phyloP scores from a whole-genome alignment of 1,140 invertebrate species.

The Pseudomyrmex pallidus region DNA sequence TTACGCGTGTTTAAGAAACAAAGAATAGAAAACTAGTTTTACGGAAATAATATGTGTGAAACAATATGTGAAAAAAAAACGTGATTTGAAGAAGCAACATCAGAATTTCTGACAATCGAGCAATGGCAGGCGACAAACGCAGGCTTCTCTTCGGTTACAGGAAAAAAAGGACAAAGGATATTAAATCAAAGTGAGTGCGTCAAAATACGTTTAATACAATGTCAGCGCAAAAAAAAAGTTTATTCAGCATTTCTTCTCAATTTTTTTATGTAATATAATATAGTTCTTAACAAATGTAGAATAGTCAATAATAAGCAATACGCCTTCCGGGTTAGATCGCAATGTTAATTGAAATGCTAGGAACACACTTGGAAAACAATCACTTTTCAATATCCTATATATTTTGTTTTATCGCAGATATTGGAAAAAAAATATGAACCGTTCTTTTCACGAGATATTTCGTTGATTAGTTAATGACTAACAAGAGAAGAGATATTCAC shows the following conservation, averaged over 20 bases:
- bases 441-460: background rate
- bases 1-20: too few relatives aligned
- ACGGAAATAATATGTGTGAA: too few relatives aligned
- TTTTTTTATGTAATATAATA: constrained; percentile 2
- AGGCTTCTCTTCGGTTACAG: too few relatives aligned
- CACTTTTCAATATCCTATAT: too few relatives aligned
- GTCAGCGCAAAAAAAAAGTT: constrained; percentile 13
- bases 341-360: constrained; percentile 14
- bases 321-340: constrained; percentile 12
- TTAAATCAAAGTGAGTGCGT: background rate
- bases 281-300: constrained; percentile 6
- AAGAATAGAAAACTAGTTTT: too few relatives aligned
- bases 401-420: background rate
- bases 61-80: too few relatives aligned
- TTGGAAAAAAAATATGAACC: background rate
- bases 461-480: background rate
- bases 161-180: background rate
- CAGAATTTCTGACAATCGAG: too few relatives aligned
- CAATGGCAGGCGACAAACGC: too few relatives aligned
- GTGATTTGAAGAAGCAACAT: too few relatives aligned
- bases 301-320: background rate
- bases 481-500: background rate
- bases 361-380: background rate
- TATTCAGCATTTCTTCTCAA: constrained; percentile 5
- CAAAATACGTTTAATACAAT: constrained; percentile 48